Conservation (phyloP, 37 sponge, comb jelly and placozoan genomes). For the Tethya wilhelma region DNA sequence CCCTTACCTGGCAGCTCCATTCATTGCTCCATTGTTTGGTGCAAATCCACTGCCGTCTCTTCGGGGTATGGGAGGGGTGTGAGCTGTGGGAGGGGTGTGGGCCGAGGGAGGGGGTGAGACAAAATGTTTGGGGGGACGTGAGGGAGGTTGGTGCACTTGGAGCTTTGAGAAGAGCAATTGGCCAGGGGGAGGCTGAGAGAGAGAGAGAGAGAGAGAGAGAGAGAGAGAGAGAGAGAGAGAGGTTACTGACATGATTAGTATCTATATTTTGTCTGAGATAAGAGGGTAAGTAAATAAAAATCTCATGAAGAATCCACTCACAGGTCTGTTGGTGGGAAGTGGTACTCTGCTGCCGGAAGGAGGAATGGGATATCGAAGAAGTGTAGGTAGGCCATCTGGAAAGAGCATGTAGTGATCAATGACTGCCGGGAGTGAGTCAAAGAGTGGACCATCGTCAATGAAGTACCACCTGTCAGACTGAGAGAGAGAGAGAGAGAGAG, state of each 20-base stretch:
- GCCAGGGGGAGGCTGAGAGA: constrained; percentile 50
- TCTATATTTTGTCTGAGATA: too few species aligned
- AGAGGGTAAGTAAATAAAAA: not conserved
- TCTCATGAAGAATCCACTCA: constrained; percentile 4
- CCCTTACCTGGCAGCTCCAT: too few species aligned
- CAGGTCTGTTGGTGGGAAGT: constrained; percentile 13
- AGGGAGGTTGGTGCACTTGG: not conserved
- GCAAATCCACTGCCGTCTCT: not conserved
- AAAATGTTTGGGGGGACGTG: constrained; percentile 19
- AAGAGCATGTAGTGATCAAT: constrained; percentile 88
- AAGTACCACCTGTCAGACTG: constrained; percentile 83
- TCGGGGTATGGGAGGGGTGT: not conserved
- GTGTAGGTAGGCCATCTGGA: constrained; percentile 89
- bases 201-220: constrained; percentile 1
- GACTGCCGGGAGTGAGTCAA: constrained; percentile 62
- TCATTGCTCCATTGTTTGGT: too few species aligned
- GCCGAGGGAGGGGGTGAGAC: constrained; percentile 9
- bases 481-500: not conserved
- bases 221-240: constrained; percentile 20
- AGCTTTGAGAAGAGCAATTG: constrained; percentile 42
- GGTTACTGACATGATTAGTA: too few species aligned
- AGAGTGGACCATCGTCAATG: constrained; percentile 94
- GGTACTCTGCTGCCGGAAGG: constrained; percentile 24
- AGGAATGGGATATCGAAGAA: constrained; percentile 63
- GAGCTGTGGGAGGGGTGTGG: constrained; percentile 2